A percentile compares a stretch with the other conserved stretches of the same genome.
Conservation (phyloP, 2,113 vertebrate species). For the Chaetodon auriga region DNA sequence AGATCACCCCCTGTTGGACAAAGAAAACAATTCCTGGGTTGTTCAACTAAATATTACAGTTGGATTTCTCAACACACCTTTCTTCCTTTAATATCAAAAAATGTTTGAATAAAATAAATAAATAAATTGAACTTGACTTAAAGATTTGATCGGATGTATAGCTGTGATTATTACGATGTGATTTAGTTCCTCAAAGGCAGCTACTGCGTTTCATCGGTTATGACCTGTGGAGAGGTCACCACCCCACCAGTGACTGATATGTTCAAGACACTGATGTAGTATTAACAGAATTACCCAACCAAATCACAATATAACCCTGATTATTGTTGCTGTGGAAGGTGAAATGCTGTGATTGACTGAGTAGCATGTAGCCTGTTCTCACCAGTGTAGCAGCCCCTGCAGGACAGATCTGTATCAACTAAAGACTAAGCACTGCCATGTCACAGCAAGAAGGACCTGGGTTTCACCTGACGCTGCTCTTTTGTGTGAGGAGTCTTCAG, state of each 20-base stretch:
- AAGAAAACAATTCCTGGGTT: not conserved
- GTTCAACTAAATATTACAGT: not conserved
- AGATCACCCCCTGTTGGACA: constrained; percentile 48
- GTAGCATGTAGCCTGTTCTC: no score
- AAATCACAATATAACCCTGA: not conserved
- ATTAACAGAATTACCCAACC: not conserved
- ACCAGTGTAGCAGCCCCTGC: not conserved
- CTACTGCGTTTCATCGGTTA: not conserved
- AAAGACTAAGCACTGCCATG: not conserved
- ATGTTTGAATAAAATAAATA: not conserved
- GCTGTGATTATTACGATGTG: not conserved
- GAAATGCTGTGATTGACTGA: not conserved
- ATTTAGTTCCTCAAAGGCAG: not conserved
- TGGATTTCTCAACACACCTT: not conserved
- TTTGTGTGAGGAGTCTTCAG: not conserved
- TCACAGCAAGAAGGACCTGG: not conserved
- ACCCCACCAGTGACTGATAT: not conserved
- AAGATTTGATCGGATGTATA: not conserved
- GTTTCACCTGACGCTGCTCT: not conserved
- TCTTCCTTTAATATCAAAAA: not conserved
- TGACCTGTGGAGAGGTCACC: not conserved
- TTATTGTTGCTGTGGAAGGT: not conserved
- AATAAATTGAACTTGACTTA: not conserved
- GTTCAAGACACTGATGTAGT: not conserved
- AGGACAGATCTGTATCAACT: not conserved